phyloP scores from a whole-genome alignment of 2,113 vertebrate species.

The Lasiurus borealis region DNA sequence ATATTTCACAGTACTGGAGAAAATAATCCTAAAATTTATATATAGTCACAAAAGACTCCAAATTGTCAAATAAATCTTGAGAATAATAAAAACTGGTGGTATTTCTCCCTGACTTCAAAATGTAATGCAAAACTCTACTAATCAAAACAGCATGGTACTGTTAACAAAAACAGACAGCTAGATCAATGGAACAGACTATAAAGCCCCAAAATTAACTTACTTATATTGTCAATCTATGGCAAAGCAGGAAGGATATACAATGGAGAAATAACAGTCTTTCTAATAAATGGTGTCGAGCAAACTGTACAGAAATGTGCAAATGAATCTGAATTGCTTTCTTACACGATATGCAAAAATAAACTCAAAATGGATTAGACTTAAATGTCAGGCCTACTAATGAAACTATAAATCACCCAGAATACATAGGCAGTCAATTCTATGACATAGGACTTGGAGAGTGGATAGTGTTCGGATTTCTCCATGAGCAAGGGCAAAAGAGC shows the following conservation, averaged over 20 bases:
- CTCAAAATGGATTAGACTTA: background rate
- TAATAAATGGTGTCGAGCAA: background rate
- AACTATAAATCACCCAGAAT: background rate
- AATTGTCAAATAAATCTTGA: background rate
- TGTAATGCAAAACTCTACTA: background rate
- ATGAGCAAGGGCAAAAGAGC: background rate
- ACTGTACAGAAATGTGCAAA: background rate
- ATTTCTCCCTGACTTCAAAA: no score
- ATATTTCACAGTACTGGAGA: background rate
- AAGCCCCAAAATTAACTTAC: background rate
- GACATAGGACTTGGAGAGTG: background rate
- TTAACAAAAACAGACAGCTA: background rate
- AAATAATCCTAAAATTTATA: background rate
- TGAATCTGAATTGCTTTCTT: background rate
- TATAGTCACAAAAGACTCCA: background rate
- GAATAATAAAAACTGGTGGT: background rate
- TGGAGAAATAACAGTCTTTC: background rate
- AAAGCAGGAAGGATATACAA: background rate
- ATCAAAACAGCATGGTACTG: background rate
- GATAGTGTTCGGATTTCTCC: background rate
- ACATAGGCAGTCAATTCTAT: background rate
- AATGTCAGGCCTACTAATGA: background rate
- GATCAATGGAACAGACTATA: background rate
- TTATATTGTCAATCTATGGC: background rate
- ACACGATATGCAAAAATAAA: background rate